phyloP scores from a whole-genome alignment of 2,888 invertebrate species.

The Uropetala carovei region DNA sequence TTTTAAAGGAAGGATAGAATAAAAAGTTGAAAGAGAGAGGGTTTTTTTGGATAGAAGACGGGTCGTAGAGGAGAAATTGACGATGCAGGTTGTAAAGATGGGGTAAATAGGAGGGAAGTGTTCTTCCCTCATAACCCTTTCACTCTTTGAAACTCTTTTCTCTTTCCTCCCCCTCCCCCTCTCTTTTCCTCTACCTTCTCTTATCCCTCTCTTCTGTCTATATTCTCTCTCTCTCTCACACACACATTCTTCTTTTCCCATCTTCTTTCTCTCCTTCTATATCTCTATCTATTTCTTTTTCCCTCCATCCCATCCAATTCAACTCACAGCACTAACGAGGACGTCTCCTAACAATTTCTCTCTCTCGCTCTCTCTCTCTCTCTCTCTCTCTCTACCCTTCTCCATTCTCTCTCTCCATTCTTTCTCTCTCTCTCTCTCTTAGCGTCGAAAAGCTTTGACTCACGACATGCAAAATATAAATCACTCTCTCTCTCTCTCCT shows the following conservation, averaged over 20 bases:
- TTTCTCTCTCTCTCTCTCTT: background rate
- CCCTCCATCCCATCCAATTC: background rate
- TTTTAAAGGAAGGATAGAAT: no score
- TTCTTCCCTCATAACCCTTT: background rate
- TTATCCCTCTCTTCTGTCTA: background rate
- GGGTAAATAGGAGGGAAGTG: background rate
- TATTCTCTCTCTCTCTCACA: background rate
- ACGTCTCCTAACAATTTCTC: background rate
- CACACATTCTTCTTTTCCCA: background rate
- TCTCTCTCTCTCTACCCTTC: background rate
- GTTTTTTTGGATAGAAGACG: no score
- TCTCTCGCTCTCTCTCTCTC: background rate
- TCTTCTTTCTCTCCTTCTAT: background rate
- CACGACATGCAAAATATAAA: constrained; percentile 28
- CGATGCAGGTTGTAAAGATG: no score
- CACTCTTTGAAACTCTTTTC: background rate
- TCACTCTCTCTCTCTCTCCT: background rate
- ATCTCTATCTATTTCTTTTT: background rate
- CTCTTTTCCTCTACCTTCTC: background rate
- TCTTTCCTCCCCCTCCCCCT: background rate
- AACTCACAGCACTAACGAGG: constrained; percentile 20
- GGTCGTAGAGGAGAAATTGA: no score
- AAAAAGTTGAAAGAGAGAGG: no score
- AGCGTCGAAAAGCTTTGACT: background rate
- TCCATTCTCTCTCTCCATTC: background rate